These are phyloP conservation scores for Pseudomyrmex flavicornis DNA, from an alignment of 1,140 invertebrate species.

Conservation along the genomic window DNA sequence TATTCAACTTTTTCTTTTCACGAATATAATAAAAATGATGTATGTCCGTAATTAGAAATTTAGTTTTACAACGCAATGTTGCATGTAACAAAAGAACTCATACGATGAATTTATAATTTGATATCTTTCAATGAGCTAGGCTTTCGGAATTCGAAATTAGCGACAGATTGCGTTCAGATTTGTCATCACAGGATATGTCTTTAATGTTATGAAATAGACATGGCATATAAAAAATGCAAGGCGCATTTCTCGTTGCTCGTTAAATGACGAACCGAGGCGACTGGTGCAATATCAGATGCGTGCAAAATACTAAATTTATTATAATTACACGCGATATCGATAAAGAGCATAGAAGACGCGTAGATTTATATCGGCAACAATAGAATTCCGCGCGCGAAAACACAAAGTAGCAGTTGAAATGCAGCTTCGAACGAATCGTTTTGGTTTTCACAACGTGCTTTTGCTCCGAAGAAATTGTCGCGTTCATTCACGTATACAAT, in stretches of 20 bases:
- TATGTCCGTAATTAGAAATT: too few relatives aligned
- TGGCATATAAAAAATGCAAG: background rate
- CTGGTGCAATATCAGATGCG: constrained; percentile 1
- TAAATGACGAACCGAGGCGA: background rate
- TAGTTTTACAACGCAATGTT: too few relatives aligned
- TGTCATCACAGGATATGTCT: background rate
- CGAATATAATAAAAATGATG: too few relatives aligned
- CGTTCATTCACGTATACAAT: background rate
- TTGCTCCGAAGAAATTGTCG: constrained; percentile 28
- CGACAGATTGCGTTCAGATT: background rate
- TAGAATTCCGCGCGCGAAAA: too few relatives aligned
- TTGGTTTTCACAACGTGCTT: constrained; percentile 30
- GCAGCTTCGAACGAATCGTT: background rate
- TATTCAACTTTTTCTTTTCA: too few relatives aligned
- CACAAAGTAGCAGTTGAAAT: background rate
- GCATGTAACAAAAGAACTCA: too few relatives aligned
- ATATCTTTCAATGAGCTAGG: background rate
- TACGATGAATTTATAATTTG: too few relatives aligned
- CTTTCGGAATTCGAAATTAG: background rate
- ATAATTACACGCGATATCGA: background rate
- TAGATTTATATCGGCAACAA: too few relatives aligned
- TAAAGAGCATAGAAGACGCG: too few relatives aligned
- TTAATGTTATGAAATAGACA: constrained; percentile 5
- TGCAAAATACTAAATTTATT: background rate
- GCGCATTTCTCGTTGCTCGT: background rate